Evolutionary conservation across 2,888 invertebrate species (phyloP).

Genomic region (Epinotia nisella): DNA sequence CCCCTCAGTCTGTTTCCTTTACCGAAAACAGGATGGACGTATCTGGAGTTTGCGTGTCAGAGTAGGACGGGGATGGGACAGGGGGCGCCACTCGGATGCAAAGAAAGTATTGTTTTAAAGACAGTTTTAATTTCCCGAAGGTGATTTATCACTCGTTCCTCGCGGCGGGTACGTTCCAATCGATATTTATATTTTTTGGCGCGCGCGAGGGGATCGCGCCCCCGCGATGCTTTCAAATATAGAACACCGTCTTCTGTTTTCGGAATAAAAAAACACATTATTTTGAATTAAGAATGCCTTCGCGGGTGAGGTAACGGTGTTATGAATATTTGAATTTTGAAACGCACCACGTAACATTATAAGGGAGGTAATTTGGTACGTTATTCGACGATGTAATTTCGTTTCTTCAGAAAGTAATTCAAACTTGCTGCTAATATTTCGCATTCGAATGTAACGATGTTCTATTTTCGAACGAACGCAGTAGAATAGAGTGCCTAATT

Average conservation of each 20-base stretch:
- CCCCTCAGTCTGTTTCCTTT: constrained; percentile 46
- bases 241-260: constrained; percentile 72
- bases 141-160: constrained; percentile 81
- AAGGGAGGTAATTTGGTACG: constrained; percentile 40
- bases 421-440: constrained; percentile 24
- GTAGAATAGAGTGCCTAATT: constrained; percentile 18
- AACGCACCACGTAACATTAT: constrained; percentile 39
- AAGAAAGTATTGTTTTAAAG: constrained; percentile 82
- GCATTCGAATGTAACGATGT: constrained; percentile 11
- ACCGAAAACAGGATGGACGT: constrained; percentile 47
- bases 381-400: constrained; percentile 30
- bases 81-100: constrained; percentile 64
- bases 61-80: constrained; percentile 50
- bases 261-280: constrained; percentile 70
- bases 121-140: constrained; percentile 85
- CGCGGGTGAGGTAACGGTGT: constrained; percentile 72
- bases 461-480: constrained; percentile 13
- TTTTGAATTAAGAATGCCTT: constrained; percentile 74
- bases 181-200: constrained; percentile 67
- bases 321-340: constrained; percentile 50
- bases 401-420: constrained; percentile 38
- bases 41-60: constrained; percentile 46
- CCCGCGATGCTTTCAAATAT: constrained; percentile 80
- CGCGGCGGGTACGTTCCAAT: constrained; percentile 64
- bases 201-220: constrained; percentile 65